Percentiles rank a stretch among this genome's conserved stretches.
phyloP scores from a whole-genome alignment of 2,888 invertebrate species.

The Drosophila koepferae region DNA sequence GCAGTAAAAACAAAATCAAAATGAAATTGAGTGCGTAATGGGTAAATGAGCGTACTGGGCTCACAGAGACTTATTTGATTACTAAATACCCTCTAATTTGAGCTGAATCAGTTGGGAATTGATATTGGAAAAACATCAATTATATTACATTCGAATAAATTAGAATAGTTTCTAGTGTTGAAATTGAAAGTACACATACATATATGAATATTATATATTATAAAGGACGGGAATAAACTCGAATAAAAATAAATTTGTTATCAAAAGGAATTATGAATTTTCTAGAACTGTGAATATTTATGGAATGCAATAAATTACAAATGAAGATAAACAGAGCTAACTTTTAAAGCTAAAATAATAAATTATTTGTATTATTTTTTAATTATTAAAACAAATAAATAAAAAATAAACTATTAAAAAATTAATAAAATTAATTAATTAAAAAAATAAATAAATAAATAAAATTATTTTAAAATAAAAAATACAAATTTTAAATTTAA shows the following conservation, averaged over 20 bases:
- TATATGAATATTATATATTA: background rate
- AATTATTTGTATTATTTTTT: too few relatives aligned
- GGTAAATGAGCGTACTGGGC: constrained; percentile 3
- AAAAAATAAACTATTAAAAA: too few relatives aligned
- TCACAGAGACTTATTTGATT: constrained; percentile 4
- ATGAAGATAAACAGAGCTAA: too few relatives aligned
- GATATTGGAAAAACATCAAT: background rate
- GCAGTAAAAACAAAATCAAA: constrained; percentile 33
- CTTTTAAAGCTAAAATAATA: too few relatives aligned
- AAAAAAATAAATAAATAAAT: too few relatives aligned
- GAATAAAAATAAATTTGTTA: background rate
- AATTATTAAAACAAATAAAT: too few relatives aligned
- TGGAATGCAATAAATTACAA: background rate
- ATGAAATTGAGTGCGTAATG: constrained; percentile 12
- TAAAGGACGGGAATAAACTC: background rate
- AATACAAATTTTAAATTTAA: too few relatives aligned
- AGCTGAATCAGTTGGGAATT: fast-evolving
- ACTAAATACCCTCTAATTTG: constrained; percentile 8
- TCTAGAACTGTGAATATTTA: background rate
- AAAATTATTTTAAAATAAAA: too few relatives aligned
- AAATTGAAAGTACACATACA: background rate
- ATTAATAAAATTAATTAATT: too few relatives aligned
- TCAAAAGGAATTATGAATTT: too few relatives aligned
- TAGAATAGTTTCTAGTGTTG: background rate
- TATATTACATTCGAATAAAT: background rate